A percentile compares a stretch with the other conserved stretches of the same genome.
Conservation (phyloP, 2,113 vertebrate species). For the Catharus minimus region DNA sequence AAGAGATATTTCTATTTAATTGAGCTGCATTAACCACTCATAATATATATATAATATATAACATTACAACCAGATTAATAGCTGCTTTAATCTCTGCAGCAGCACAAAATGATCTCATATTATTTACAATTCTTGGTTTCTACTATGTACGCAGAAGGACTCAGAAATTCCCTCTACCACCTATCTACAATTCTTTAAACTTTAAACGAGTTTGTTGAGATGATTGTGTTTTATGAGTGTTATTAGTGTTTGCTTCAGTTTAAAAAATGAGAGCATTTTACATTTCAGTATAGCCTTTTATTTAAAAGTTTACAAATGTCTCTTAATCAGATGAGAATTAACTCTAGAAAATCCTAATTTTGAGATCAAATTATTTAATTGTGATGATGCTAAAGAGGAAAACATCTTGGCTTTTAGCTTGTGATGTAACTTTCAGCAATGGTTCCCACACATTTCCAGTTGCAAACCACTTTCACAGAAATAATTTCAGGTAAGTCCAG, state of each 20-base stretch:
- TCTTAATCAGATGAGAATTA: background rate
- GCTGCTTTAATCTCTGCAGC: background rate
- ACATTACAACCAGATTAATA: background rate
- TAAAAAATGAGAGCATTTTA: background rate
- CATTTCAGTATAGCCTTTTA: background rate
- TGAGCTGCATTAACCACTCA: background rate
- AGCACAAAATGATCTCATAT: background rate
- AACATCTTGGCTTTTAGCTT: background rate
- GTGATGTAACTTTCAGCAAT: background rate
- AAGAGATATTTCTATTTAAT: background rate
- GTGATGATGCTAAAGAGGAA: background rate
- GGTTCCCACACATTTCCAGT: background rate
- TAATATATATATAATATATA: too few relatives aligned
- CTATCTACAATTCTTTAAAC: background rate
- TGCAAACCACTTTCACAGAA: background rate
- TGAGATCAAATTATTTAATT: background rate
- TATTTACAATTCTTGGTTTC: background rate
- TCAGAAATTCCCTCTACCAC: background rate
- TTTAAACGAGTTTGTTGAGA: background rate
- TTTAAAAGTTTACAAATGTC: background rate
- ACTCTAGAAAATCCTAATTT: background rate
- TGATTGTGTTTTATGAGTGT: background rate
- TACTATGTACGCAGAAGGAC: fast-evolving
- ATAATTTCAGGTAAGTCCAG: background rate
- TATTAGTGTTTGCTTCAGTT: background rate